Evolutionary conservation across 2,797 vertebrate species (phyloP), one percentile per base, ranked within the genome.

Genomic region (Enteromius afrohamiltoni): DNA sequence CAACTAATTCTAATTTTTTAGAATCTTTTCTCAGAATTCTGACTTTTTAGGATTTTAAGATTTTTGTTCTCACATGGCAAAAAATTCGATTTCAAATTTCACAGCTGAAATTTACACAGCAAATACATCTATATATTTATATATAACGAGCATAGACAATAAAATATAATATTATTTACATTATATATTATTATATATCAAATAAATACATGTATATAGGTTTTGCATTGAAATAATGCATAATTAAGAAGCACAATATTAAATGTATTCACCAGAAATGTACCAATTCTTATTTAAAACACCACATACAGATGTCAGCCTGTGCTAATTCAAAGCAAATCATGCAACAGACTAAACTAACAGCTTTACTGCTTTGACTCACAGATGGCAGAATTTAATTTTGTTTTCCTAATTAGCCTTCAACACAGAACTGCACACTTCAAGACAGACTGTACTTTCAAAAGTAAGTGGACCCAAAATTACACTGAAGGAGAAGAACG

Each of bases 221-320:
- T 47, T 47, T 49, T 10, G 42, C 23, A 71, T 1, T 10, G 5
- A 49, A 73, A 73, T 3, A 4, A 2, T 1, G 0, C 37, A 29
- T 29, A 47, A 17, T 49, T 17, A 2, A 70, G n/a, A 2, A 14
- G 21, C 67, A 14, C 21, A n/a, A n/a, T 68, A 6, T 69, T 42
- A 6, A 14, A 1, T n/a, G 21, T 6, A 42, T 49, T 71, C 7
- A 0, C 16, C 16, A 23, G 23, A 47, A 2, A 31, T 49, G 64
- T 53, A 55, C 23, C 42, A 23, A 19, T 37, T 75, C 47, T 75
- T 13, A 37, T 14, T 9, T 26, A 11, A 47, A 31, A 31, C 42
- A 37, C 77, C 37, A 34, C 51, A 70, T 26, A 47, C 53, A 71
- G 13, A 71, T 47, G 68, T 80, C 68, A 80, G 29, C 34, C 53